Percentiles rank a stretch among this genome's conserved stretches.
phyloP scores from a whole-genome alignment of 2,797 vertebrate species.

The Austrolebias charrua region DNA sequence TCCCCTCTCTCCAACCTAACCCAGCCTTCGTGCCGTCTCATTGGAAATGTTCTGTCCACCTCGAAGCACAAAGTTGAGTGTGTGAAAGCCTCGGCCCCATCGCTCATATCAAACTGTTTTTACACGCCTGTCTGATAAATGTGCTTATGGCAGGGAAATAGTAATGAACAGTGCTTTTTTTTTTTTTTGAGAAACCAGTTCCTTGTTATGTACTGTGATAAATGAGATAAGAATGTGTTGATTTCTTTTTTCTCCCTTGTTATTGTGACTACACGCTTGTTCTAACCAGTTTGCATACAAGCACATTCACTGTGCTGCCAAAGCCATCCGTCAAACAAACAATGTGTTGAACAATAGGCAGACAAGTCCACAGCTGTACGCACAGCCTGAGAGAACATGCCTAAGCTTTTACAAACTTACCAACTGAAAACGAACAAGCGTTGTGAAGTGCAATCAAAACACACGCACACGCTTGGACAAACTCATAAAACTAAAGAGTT shows the following conservation, averaged over 20 bases:
- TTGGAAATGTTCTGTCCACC: constrained; percentile 62
- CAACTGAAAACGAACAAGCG: constrained; percentile 42
- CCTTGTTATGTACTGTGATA: constrained; percentile 43
- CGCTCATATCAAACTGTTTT: constrained; percentile 60
- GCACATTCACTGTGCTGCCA: constrained; percentile 64
- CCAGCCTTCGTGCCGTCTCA: constrained; percentile 52
- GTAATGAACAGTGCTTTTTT: constrained; percentile 53
- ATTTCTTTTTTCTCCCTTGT: constrained; percentile 44
- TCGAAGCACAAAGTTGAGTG: constrained; percentile 57
- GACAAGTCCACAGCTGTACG: constrained; percentile 71
- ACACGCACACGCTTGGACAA: constrained; percentile 3
- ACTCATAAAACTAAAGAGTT: constrained; percentile 23
- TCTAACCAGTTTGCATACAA: constrained; percentile 73
- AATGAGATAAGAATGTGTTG: constrained; percentile 56
- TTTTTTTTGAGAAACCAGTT: constrained; percentile 28
- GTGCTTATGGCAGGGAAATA: constrained; percentile 54
- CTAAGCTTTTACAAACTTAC: constrained; percentile 47
- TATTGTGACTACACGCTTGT: constrained; percentile 74
- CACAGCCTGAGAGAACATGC: constrained; percentile 68
- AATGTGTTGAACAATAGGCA: constrained; percentile 76
- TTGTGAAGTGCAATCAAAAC: constrained; percentile 32
- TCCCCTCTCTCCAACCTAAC: constrained; percentile 54
- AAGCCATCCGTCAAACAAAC: constrained; percentile 69
- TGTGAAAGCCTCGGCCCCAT: constrained; percentile 62
- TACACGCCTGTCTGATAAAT: constrained; percentile 62